phyloP scores from a whole-genome alignment of 1,140 invertebrate species.

The Stegodyphus mimosarum region DNA sequence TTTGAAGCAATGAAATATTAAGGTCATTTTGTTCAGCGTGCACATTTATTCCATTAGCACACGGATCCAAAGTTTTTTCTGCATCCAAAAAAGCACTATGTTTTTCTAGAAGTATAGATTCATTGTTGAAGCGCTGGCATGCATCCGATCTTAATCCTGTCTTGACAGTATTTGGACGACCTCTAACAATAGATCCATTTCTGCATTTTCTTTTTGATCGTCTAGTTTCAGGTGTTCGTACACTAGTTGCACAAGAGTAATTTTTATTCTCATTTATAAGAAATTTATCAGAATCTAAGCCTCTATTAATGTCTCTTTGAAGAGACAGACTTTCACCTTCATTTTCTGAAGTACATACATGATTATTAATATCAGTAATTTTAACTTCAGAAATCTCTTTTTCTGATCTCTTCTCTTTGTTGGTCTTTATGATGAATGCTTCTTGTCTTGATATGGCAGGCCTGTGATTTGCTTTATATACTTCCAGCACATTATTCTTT shows the following conservation, averaged over 20 bases:
- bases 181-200: slow-evolving; percentile 38
- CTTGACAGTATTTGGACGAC: slow-evolving; percentile 41
- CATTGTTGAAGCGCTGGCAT: neutral
- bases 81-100: neutral
- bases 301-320: neutral
- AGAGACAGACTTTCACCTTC: neutral
- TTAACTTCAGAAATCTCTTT: neutral
- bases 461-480: too few species aligned
- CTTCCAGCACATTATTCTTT: too few species aligned
- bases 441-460: slow-evolving; percentile 4
- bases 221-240: neutral
- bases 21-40: neutral
- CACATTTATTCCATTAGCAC: neutral
- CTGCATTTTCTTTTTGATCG: slow-evolving; percentile 7
- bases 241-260: neutral
- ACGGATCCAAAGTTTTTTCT: neutral
- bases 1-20: neutral
- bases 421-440: slow-evolving; percentile 13
- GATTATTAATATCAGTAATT: too few species aligned
- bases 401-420: neutral
- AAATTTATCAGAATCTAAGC: neutral
- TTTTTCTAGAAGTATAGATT: neutral
- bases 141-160: slow-evolving; percentile 9
- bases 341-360: too few species aligned
- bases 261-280: neutral